Base-by-base conservation (phyloP, 2,797 vertebrate genomes). In the Pipistrellus pygmaeus region DNA sequence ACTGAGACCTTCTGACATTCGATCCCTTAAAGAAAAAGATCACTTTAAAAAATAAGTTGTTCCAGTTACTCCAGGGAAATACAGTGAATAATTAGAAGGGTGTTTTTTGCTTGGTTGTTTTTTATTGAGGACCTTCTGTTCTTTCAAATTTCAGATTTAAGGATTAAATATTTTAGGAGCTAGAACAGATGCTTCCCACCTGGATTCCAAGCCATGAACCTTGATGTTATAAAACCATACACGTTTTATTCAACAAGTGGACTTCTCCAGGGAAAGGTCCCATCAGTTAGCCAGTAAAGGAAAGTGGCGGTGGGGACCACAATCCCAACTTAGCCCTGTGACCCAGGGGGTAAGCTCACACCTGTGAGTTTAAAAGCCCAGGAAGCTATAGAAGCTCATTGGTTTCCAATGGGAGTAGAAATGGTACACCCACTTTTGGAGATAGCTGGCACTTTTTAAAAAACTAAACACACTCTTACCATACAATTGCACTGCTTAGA, bases 41-140 rank as follows among this genome's bases (percentile, higher is more conserved):
- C 18, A 48, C 21, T 73, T 76, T 3, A 69, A 77, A 71, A 68
- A 25, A 17, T 20, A 90, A 76, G 38, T 11, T 89, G 38, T 14
- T 91, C 80, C 68, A 84, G 41, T 62, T 55, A 78, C 25, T 75
- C 55, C 46, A 87, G 91, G 41, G 85, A 85, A 75, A 18, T 5
- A 78, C 1, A 72, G 23, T 30, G 44, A 60, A 72, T 35, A 20
- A 81, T 9, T 4, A 85, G 20, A 82, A 66, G 11, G 6, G 44
- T 55, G 53, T 53, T 62, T 35, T 75, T 90, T 75, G 18, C 21
- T 55, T 21, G 20, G 21, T 55, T 53, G 6, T 17, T 51, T 57
- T 23, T 57, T 62, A 84, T 1, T 23, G 30, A 85, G 32, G 41
- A 83, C 30, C 68, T 80, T 8, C 41, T 68, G n/a, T 72, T 57